A percentile compares a stretch with the other conserved stretches of the same genome.
Evolutionary conservation across 1,140 invertebrate species (phyloP).

Genomic region (Meloidogyne chitwoodi): DNA sequence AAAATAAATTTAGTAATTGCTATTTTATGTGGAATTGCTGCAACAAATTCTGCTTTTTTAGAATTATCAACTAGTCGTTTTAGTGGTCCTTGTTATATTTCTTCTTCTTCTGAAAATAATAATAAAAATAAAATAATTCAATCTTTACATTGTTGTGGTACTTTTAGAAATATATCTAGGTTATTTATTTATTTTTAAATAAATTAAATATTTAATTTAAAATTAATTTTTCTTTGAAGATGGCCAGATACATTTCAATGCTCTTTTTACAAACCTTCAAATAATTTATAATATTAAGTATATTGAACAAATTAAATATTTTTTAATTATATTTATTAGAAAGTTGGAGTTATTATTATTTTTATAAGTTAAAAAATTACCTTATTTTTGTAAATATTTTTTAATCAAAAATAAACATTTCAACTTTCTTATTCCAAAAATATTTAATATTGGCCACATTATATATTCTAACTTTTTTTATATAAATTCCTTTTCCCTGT

Average conservation of each 20-base stretch:
- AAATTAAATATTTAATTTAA: background rate
- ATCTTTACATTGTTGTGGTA: slow-evolving; percentile 29
- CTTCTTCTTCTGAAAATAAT: background rate
- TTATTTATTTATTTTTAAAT: background rate
- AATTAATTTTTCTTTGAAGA: background rate
- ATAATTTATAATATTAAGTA: background rate
- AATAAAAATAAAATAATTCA: background rate
- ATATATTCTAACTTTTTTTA: too few relatives aligned
- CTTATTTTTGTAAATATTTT: too few relatives aligned
- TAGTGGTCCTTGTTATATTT: slow-evolving; percentile 35
- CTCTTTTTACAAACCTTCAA: background rate
- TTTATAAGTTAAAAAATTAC: too few relatives aligned
- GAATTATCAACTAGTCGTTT: slow-evolving; percentile 26
- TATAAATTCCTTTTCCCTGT: too few relatives aligned
- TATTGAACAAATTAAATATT: too few relatives aligned
- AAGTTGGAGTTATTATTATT: too few relatives aligned
- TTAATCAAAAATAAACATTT: too few relatives aligned
- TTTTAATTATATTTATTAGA: too few relatives aligned
- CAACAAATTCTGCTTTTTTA: slow-evolving; percentile 33
- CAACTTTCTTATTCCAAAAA: too few relatives aligned
- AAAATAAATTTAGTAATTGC: slow-evolving; percentile 30
- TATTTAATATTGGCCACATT: too few relatives aligned
- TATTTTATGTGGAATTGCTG: slow-evolving; percentile 35
- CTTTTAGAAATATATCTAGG: slow-evolving; percentile 28
- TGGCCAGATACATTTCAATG: background rate